Base-by-base conservation (phyloP, 2,888 invertebrate species). In the Drosophila borborema region DNA sequence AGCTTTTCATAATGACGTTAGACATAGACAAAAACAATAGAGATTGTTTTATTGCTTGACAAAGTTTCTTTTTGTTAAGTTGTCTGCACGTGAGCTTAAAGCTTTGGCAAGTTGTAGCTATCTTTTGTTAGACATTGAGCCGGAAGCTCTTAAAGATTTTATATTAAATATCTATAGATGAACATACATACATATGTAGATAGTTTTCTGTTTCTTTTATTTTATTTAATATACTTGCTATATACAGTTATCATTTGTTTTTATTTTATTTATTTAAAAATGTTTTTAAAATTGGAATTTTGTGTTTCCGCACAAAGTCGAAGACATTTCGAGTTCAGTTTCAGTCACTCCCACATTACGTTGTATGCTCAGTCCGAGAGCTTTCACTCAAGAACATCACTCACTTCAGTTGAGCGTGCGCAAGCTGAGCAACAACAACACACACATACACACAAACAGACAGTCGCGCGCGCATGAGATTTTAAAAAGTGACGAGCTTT, bases 381-480 rank as follows among this genome's bases (percentile, higher is more conserved):
- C 84, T 85, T 85, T 79, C 31, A 70, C 85, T 88, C 73, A 56
- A 74, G 75, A 72, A 77, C 31, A 56, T 64, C 63, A 74, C 85
- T 89, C 83, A 77, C 85, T 89, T 80, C 71, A 75, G 49, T 65
- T 64, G 59, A 14, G 51, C 41, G 34, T 72, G 80, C 77, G 72
- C 68, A 76, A 79, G 70, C 74, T 71, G 38, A 43, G 65, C 48
- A 36, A 45, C 67, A 76, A 64, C 41, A 66, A 48, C 10, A 23
- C 58, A 68, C 53, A 48, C 3, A 46, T 4, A 18, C 53, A 48
- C 8, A 18, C 58, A 68, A 48, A 48, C 3, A 46, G 4, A n/a
- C 53, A 20, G 51, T 64, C 51, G 43, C 1, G 38, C 45, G 12
- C 46, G 23, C 41, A 45, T n/a, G 45, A 64, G 64, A 28, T 41